Evolutionary conservation across 2,797 vertebrate species (phyloP).

Genomic region (Tenualosa ilisha): DNA sequence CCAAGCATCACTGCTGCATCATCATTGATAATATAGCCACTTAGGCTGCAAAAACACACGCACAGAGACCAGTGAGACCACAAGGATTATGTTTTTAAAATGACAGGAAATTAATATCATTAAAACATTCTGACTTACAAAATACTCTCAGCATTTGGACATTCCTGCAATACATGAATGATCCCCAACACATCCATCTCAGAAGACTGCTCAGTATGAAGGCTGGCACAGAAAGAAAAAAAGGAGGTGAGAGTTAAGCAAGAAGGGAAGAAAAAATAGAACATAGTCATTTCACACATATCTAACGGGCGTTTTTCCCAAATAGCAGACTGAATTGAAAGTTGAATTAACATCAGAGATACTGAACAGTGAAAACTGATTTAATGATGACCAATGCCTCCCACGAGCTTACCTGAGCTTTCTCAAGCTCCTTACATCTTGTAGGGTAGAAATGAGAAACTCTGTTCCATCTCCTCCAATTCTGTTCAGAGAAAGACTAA

Average conservation of each 20-base stretch:
- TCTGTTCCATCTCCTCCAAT: constrained; percentile 65
- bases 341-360: background rate
- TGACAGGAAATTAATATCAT: background rate
- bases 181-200: constrained; percentile 50
- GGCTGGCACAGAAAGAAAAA: constrained; percentile 53
- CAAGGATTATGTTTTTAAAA: background rate
- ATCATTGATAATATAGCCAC: constrained; percentile 67
- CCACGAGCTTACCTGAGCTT: constrained; percentile 72
- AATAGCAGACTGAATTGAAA: background rate
- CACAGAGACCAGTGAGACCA: background rate
- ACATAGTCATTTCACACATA: background rate
- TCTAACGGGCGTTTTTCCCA: background rate
- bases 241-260: background rate
- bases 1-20: constrained; percentile 56
- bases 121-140: constrained; percentile 62
- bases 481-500: constrained; percentile 76
- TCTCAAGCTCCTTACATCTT: constrained; percentile 69
- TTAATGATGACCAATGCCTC: background rate
- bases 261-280: background rate
- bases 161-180: constrained; percentile 58
- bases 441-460: constrained; percentile 68
- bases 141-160: constrained; percentile 68
- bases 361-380: no score
- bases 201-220: constrained; percentile 61
- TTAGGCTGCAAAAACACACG: constrained; percentile 67